phyloP scores from a whole-genome alignment of 2,888 invertebrate genomes.

The Taphrorychus bicolor region DNA sequence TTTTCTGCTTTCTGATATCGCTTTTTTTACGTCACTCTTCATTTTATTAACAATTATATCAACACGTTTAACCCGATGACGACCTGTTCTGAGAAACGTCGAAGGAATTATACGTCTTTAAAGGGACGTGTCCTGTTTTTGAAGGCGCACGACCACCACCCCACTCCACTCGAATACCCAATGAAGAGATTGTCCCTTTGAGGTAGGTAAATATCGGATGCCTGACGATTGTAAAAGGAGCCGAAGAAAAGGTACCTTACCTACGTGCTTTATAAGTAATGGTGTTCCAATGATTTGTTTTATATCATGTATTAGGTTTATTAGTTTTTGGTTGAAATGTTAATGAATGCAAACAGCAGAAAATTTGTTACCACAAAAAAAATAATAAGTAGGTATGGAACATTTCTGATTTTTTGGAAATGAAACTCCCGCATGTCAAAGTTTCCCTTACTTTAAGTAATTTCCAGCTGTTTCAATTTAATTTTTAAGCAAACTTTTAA shows the following conservation, averaged over 20 bases:
- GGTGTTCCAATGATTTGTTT: conserved; percentile 11
- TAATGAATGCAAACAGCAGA: no score
- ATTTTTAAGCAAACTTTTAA: no score
- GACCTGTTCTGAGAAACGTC: conserved; percentile 15
- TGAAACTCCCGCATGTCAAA: no score
- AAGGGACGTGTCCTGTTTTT: conserved; percentile 16
- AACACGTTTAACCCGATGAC: conserved; percentile 15
- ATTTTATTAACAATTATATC: conserved; percentile 33
- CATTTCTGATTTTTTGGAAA: no score
- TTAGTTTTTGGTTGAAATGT: no score
- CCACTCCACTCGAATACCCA: conserved; percentile 17
- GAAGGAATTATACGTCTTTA: not conserved
- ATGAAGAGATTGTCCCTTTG: conserved; percentile 32
- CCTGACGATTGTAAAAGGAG: conserved; percentile 29
- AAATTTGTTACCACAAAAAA: no score
- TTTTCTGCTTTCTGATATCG: conserved; percentile 56
- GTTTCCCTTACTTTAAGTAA: no score
- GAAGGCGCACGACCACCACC: conserved; percentile 24
- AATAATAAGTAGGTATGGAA: no score
- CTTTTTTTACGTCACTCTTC: conserved; percentile 47
- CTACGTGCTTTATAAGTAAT: not conserved
- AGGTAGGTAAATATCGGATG: conserved; percentile 20
- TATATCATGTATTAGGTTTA: not conserved
- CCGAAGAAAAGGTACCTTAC: conserved; percentile 4
- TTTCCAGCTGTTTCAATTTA: no score